phyloP scores from a whole-genome alignment of 2,113 vertebrate species.

The Anseranas semipalmata region DNA sequence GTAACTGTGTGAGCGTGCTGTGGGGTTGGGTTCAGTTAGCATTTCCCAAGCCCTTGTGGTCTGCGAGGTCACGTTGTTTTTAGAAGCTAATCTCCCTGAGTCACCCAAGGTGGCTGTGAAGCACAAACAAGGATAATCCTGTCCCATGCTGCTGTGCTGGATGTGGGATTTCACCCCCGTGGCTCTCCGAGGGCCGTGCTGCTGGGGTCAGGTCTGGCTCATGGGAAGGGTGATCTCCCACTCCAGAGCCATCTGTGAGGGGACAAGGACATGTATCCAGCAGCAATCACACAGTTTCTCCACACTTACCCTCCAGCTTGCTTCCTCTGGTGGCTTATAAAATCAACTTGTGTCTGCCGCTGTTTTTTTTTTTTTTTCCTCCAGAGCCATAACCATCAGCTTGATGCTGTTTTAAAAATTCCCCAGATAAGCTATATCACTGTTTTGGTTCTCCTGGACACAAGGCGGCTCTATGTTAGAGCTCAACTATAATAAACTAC shows the following conservation, averaged over 20 bases:
- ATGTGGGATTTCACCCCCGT: neutral
- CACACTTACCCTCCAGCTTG: neutral
- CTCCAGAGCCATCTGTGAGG: neutral
- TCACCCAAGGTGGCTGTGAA: neutral
- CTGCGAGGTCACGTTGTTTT: neutral
- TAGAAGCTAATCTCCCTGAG: neutral
- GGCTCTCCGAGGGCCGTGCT: neutral
- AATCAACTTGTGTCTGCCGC: conserved; percentile 6
- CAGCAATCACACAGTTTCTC: neutral
- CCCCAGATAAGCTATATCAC: neutral
- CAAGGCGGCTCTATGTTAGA: neutral
- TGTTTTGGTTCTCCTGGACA: conserved; percentile 46
- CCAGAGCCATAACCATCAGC: conserved; percentile 14
- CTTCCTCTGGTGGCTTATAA: conserved; percentile 35
- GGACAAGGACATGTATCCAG: neutral
- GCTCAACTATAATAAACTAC: conserved; percentile 60
- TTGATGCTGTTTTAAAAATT: conserved; percentile 49
- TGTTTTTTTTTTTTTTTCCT: neutral
- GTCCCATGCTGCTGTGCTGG: neutral
- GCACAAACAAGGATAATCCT: neutral
- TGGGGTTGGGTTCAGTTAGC: neutral
- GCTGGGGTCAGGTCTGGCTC: neutral
- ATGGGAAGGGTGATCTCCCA: neutral
- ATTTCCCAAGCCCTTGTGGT: neutral
- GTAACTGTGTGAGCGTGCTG: neutral